A percentile compares a stretch with the other conserved stretches of the same genome.
Evolutionary conservation across 2,888 invertebrate species (phyloP).

Genomic region (Steromphala cineraria): DNA sequence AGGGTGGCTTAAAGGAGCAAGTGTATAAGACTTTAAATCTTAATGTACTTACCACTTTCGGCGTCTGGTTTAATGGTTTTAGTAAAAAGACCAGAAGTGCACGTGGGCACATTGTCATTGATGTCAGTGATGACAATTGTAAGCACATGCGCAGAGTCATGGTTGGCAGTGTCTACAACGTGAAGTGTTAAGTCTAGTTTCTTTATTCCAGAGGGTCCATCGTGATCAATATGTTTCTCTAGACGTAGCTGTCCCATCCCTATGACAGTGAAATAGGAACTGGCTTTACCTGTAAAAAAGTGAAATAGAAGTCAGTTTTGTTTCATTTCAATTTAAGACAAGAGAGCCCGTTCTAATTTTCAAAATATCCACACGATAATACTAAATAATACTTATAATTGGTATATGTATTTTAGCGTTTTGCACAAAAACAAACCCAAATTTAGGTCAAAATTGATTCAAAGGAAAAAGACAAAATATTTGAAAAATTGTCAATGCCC

Average conservation of each 20-base stretch:
- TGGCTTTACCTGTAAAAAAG: neutral
- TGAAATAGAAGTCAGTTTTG: no score
- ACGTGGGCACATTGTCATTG: neutral
- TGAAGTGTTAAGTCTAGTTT: neutral
- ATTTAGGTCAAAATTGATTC: no score
- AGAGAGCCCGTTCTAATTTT: no score
- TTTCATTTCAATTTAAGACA: no score
- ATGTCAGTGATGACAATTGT: neutral
- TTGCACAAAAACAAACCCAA: no score
- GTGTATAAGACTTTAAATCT: no score
- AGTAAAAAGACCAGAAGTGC: neutral
- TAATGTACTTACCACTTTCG: neutral
- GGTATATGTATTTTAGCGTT: no score
- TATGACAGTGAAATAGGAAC: neutral
- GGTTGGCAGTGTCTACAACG: neutral
- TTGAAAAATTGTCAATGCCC: no score
- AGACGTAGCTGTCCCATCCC: neutral
- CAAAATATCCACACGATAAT: no score
- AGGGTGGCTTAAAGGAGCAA: no score
- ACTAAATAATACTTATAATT: no score
- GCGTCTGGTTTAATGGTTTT: neutral
- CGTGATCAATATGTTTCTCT: neutral
- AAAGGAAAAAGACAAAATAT: no score
- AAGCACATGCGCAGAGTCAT: neutral
- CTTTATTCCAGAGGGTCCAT: neutral